Conservation (phyloP, 2,888 invertebrate genomes). For the Brenthis hecate region DNA sequence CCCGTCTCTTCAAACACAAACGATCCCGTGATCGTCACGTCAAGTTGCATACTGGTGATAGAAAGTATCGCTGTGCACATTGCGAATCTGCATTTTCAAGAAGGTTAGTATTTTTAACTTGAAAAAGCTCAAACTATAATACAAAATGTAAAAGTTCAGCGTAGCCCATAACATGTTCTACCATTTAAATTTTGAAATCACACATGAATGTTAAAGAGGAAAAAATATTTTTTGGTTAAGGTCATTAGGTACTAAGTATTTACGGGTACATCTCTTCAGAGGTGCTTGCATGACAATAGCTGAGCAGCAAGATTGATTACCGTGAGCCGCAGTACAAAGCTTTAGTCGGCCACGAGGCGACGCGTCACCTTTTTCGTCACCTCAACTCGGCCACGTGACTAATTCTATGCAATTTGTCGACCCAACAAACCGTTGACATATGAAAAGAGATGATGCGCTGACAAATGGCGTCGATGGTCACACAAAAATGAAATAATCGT, state of each 20-base stretch:
- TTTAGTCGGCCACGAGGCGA: conserved; percentile 58
- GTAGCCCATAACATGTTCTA: not conserved
- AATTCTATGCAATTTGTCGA: conserved; percentile 79
- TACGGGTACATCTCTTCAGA: conserved; percentile 49
- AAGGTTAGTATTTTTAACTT: conserved; percentile 82
- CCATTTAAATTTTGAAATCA: conserved; percentile 15
- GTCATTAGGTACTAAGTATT: conserved; percentile 47
- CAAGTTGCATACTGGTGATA: conserved; percentile 95
- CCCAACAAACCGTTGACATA: conserved; percentile 69
- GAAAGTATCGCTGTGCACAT: conserved; percentile 94
- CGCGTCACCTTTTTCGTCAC: conserved; percentile 81
- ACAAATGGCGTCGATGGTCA: conserved; percentile 79
- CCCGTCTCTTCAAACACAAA: conserved; percentile 96
- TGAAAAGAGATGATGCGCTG: conserved; percentile 80
- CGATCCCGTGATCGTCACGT: conserved; percentile 96
- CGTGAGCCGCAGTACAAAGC: conserved; percentile 61
- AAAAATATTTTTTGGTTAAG: conserved; percentile 22
- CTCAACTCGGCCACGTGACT: conserved; percentile 77
- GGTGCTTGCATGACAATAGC: conserved; percentile 68
- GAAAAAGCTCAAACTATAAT: not conserved
- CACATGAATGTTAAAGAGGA: conserved; percentile 2
- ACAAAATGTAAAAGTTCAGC: not conserved
- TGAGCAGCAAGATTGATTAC: conserved; percentile 70
- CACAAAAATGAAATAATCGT: conserved; percentile 81
- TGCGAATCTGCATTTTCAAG: conserved; percentile 96